Percentiles rank a stretch among this genome's conserved stretches.
phyloP scores from a whole-genome alignment of 2,113 vertebrate genomes.

The Stictonetta naevosa region DNA sequence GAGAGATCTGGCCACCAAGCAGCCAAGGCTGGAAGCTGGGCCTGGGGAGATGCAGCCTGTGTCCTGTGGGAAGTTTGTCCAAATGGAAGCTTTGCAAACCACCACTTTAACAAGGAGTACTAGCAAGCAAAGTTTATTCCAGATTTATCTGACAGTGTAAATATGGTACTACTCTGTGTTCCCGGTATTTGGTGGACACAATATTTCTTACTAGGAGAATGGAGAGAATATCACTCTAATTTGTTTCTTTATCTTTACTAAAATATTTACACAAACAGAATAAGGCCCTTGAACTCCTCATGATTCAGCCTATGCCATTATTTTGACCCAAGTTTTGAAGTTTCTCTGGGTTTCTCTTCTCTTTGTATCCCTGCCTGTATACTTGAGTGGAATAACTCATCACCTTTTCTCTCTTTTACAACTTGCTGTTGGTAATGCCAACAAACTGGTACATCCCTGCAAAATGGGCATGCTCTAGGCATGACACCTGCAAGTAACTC shows the following conservation, averaged over 20 bases:
- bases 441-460: neutral
- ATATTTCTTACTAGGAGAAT: neutral
- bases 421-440: neutral
- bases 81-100: neutral
- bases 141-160: neutral
- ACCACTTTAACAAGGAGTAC: fast-evolving
- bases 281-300: neutral
- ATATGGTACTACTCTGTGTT: neutral
- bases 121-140: neutral
- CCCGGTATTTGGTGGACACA: neutral
- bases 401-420: neutral
- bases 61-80: neutral
- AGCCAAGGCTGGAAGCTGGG: neutral
- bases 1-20: neutral
- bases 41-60: neutral
- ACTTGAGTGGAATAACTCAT: neutral
- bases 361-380: neutral
- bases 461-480: neutral
- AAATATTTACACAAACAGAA: neutral
- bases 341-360: neutral
- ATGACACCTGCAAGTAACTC: neutral
- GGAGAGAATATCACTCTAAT: neutral
- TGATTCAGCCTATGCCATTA: neutral
- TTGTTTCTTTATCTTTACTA: neutral
- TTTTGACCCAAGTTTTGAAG: neutral